Percentiles rank a stretch among this genome's conserved stretches.
phyloP scores from a whole-genome alignment of 2,797 vertebrate genomes.

The Leptoclinus maculatus region DNA sequence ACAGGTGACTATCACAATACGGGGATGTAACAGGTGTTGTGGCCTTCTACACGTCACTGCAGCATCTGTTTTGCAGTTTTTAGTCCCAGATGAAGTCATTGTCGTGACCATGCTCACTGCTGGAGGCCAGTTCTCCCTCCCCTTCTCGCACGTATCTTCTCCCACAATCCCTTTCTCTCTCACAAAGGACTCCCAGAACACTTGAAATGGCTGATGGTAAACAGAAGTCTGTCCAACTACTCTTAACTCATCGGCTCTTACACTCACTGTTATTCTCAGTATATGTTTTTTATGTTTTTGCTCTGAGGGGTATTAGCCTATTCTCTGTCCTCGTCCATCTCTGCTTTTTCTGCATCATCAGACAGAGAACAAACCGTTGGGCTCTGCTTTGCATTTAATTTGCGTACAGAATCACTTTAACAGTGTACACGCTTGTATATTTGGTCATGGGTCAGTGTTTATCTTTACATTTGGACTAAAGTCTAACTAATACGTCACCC shows the following conservation, averaged over 20 bases:
- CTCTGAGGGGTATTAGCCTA: slow-evolving; percentile 5
- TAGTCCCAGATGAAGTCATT: slow-evolving; percentile 72
- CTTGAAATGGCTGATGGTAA: slow-evolving; percentile 7
- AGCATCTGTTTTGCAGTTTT: slow-evolving; percentile 31
- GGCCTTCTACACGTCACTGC: neutral
- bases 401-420: slow-evolving; percentile 11
- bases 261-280: slow-evolving; percentile 31
- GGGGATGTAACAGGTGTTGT: slow-evolving; percentile 19
- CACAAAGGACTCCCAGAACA: slow-evolving; percentile 26
- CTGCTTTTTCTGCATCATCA: slow-evolving; percentile 36
- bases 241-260: slow-evolving; percentile 23
- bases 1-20: slow-evolving; percentile 25
- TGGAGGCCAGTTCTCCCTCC: slow-evolving; percentile 38
- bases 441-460: neutral
- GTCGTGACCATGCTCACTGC: slow-evolving; percentile 53
- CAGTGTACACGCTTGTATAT: neutral
- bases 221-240: slow-evolving; percentile 32
- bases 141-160: slow-evolving; percentile 29
- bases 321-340: slow-evolving; percentile 1
- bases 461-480: neutral
- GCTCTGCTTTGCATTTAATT: slow-evolving; percentile 35
- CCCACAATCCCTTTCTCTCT: slow-evolving; percentile 48
- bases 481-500: neutral
- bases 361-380: neutral
- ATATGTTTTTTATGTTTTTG: slow-evolving; percentile 28